Conservation (phyloP, 2,888 invertebrate species). For the Adela reaumurella region DNA sequence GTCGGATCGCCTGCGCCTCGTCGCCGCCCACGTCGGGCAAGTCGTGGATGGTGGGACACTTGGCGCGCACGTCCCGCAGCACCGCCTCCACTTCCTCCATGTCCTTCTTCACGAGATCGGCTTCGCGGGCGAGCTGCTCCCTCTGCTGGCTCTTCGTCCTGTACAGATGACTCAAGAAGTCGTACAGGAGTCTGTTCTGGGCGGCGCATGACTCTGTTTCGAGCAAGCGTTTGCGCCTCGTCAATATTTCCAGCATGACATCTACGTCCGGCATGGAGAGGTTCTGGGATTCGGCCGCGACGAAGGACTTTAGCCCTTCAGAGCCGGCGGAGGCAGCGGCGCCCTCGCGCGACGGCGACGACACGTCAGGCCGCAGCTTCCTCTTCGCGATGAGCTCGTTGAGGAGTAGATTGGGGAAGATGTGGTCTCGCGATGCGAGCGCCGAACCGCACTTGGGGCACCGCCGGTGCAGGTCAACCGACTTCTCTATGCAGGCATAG, state of each 20-base stretch:
- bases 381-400: conserved; percentile 78
- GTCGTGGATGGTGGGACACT: conserved; percentile 57
- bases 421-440: conserved; percentile 64
- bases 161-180: conserved; percentile 76
- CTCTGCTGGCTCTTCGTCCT: conserved; percentile 68
- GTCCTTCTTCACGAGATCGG: conserved; percentile 71
- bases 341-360: conserved; percentile 10
- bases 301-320: conserved; percentile 59
- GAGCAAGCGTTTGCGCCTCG: conserved; percentile 72
- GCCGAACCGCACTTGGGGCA: conserved; percentile 83
- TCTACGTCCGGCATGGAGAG: conserved; percentile 77
- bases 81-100: conserved; percentile 68
- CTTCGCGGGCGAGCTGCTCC: conserved; percentile 65
- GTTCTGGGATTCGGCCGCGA: conserved; percentile 66
- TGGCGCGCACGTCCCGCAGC: conserved; percentile 53
- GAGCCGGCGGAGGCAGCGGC: conserved; percentile 26
- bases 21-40: conserved; percentile 41
- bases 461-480: conserved; percentile 79
- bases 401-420: conserved; percentile 83
- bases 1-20: conserved; percentile 49
- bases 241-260: conserved; percentile 74
- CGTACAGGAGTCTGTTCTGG: conserved; percentile 77
- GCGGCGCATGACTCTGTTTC: conserved; percentile 78
- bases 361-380: conserved; percentile 35
- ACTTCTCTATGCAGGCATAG: conserved; percentile 80